Evolutionary conservation across 1,140 invertebrate genomes (phyloP).

Genomic region (Diabrotica undecimpunctata): DNA sequence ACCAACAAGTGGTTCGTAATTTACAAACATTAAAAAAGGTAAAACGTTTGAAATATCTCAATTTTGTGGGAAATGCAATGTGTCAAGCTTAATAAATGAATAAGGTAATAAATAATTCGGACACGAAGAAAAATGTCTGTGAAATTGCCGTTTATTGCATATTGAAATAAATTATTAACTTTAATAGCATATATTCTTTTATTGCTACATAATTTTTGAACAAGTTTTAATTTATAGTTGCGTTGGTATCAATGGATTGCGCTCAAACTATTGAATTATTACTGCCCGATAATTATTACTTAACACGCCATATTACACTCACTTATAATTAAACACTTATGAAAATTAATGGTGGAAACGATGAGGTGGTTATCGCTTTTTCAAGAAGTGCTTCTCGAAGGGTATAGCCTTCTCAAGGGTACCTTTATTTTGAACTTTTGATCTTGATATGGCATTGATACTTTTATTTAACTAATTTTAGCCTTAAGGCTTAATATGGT

Average conservation of each 20-base stretch:
- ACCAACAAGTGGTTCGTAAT: background rate
- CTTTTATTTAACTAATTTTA: too few relatives aligned
- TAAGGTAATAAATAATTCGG: background rate
- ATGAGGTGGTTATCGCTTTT: background rate
- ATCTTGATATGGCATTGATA: too few relatives aligned
- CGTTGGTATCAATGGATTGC: background rate
- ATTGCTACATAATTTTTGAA: background rate
- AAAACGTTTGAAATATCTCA: background rate
- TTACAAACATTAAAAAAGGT: background rate
- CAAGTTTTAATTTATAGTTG: background rate
- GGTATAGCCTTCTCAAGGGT: background rate
- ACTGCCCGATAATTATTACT: background rate
- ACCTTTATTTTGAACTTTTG: too few relatives aligned
- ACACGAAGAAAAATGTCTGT: background rate
- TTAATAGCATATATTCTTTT: slow-evolving; percentile 1
- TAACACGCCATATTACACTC: slow-evolving; percentile 3
- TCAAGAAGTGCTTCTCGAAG: background rate
- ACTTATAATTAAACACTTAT: slow-evolving; percentile 7
- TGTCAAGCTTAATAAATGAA: background rate
- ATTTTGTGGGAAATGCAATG: background rate
- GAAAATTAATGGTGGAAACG: background rate
- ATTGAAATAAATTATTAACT: slow-evolving; percentile 1
- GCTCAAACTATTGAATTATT: slow-evolving; percentile 2
- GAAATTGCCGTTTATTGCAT: slow-evolving; percentile 2
- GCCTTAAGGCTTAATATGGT: too few relatives aligned